Evolutionary conservation across 2,797 vertebrate species (phyloP).

Genomic region (Sparus aurata): DNA sequence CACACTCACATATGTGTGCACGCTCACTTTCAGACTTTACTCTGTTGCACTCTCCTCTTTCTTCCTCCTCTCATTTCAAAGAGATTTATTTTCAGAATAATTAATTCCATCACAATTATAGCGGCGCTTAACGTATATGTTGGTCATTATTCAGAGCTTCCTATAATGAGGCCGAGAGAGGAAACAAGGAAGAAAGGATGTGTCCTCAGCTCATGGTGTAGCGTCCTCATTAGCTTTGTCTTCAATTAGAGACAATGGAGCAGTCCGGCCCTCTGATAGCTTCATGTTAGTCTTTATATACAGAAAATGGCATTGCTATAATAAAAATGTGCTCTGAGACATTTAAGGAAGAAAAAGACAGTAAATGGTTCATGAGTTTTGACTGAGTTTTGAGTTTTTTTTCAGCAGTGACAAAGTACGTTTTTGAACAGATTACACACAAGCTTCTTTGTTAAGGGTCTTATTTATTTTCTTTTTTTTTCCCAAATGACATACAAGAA

Average conservation of each 20-base stretch:
- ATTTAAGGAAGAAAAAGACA: not conserved
- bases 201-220: constrained; percentile 51
- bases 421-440: not conserved
- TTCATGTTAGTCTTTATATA: constrained; percentile 85
- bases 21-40: constrained; percentile 60
- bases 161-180: constrained; percentile 64
- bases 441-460: too few relatives aligned
- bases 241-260: constrained; percentile 61
- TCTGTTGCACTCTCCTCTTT: constrained; percentile 21
- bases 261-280: constrained; percentile 7
- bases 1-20: constrained; percentile 31
- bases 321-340: not conserved
- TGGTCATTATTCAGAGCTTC: constrained; percentile 68
- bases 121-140: constrained; percentile 61
- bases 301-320: constrained; percentile 54
- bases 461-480: not conserved
- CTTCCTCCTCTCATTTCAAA: constrained; percentile 58
- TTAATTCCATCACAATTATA: constrained; percentile 68
- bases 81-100: constrained; percentile 71
- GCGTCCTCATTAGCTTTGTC: constrained; percentile 65
- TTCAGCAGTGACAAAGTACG: too few relatives aligned
- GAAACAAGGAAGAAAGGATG: constrained; percentile 53
- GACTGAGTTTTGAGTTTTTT: too few relatives aligned
- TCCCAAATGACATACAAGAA: not conserved
- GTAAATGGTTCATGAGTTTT: not conserved